Evolutionary conservation across 1,140 invertebrate genomes (phyloP).

Genomic region (Anastrepha ludens): DNA sequence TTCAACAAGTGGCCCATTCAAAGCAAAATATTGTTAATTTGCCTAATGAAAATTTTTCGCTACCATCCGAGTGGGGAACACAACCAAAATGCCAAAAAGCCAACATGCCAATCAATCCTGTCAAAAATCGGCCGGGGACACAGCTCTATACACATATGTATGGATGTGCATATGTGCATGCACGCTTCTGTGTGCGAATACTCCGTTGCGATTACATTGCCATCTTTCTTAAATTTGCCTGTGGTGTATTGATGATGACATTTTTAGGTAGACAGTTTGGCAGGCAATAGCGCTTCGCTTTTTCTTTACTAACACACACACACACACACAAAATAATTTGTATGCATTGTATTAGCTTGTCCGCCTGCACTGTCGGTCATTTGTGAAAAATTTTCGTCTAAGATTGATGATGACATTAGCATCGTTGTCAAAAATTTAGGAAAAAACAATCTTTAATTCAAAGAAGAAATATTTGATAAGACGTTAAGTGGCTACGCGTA

Average conservation of each 20-base stretch:
- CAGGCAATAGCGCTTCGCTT: not conserved
- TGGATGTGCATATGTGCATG: too few relatives aligned
- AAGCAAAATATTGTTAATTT: conserved; percentile 70
- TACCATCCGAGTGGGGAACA: conserved; percentile 15
- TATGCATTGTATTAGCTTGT: not conserved
- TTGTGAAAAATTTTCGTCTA: conserved; percentile 62
- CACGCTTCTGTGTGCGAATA: not conserved
- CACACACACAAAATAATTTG: not conserved
- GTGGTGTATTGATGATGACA: conserved; percentile 42
- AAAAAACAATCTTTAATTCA: conserved; percentile 58
- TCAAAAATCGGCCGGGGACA: not conserved
- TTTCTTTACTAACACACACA: not conserved
- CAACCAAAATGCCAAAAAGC: conserved; percentile 57
- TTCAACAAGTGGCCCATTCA: conserved; percentile 23
- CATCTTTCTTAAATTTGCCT: conserved; percentile 10
- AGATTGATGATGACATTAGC: conserved; percentile 74
- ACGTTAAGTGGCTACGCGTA: not conserved
- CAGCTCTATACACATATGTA: not conserved
- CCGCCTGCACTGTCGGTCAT: not conserved
- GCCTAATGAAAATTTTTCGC: conserved; percentile 69
- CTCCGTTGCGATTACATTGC: not conserved
- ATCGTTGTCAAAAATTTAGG: conserved; percentile 71
- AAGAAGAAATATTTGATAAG: conserved; percentile 16
- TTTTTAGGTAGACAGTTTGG: conserved; percentile 57
- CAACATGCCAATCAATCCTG: conserved; percentile 2